Base-by-base conservation (phyloP, 2,113 vertebrate species). In the Epinephelus cyanopodus region DNA sequence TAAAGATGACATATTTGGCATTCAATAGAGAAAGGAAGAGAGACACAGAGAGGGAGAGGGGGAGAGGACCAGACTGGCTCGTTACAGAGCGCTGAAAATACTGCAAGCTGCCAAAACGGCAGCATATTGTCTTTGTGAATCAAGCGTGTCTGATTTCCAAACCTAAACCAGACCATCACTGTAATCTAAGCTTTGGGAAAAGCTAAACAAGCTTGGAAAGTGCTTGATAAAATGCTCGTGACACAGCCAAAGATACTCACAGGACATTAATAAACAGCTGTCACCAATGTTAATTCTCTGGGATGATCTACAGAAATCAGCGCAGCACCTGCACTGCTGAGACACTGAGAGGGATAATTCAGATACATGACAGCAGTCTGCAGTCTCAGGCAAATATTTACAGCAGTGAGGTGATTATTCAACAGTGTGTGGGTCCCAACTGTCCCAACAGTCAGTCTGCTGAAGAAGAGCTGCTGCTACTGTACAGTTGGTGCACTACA, bases 41-140 rank as follows among this genome's bases (percentile, higher is more conserved):
- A 86, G 57, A 47, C 52, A 72, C 23, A 45, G 58, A 50, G 14
- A 57, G 15, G 56, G 57, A 63, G 27, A n/a, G 11, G 42, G 23
- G 53, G 27, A 37, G 10, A 17, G 57, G 48, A 27, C 21, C 48
- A 68, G 45, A 15, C 53, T 17, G 42, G n/a, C 23, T 48, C 50
- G 47, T 74, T 68, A 21, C 61, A 67, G 19, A 66, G 68, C 53
- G 48, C 4, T 77, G 62, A 82, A 82, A 84, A 81, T 3, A 39
- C 21, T 21, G 58, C 3, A 21, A 48, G 70, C 74, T 72, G 79
- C 84, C 87, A 90, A 76, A 87, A 87, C 63, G 56, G 84, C 71
- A 90, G 87, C 84, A 52, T 57, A 17, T 84, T 89, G 87, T 83
- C 70, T 87, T 54, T 83, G 78, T 82, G 81, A 64, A 93, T 75